These are phyloP conservation scores for Cherax destructor DNA, from an alignment of 1,140 invertebrate genomes.

Conservation along the genomic window DNA sequence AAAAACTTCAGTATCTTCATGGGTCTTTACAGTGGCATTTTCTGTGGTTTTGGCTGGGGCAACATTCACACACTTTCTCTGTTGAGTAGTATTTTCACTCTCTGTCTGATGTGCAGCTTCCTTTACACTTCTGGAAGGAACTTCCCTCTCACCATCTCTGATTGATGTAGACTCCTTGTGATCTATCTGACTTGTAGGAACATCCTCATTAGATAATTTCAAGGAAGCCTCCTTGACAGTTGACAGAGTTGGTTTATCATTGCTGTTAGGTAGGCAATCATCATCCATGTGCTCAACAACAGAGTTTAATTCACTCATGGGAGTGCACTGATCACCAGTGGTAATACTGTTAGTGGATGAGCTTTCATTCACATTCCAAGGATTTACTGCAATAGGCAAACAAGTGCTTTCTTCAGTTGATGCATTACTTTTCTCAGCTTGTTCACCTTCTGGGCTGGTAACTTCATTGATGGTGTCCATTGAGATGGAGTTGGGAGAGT, in stretches of 20 bases:
- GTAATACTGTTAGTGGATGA: not conserved
- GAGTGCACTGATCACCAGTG: not conserved
- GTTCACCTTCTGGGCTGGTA: not conserved
- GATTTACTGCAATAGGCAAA: not conserved
- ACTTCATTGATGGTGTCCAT: conserved; percentile 50
- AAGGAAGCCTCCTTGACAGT: not conserved
- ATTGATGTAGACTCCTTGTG: too few species aligned
- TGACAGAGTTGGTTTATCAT: not conserved
- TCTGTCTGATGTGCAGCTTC: not conserved
- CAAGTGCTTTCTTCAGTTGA: not conserved
- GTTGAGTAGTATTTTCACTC: not conserved
- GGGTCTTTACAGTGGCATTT: not conserved
- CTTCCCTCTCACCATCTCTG: not conserved
- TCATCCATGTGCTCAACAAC: not conserved
- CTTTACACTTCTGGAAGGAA: not conserved
- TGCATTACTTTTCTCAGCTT: not conserved
- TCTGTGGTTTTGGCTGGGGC: not conserved
- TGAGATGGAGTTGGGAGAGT: conserved; percentile 15
- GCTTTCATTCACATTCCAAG: not conserved
- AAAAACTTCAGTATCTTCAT: not conserved
- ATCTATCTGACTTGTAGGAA: not conserved
- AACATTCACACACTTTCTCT: not conserved
- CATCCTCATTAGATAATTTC: not conserved
- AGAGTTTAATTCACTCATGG: not conserved
- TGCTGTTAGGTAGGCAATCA: not conserved